Evolutionary conservation across 2,888 invertebrate species (phyloP).

Genomic region (Ametastegia equiseti): DNA sequence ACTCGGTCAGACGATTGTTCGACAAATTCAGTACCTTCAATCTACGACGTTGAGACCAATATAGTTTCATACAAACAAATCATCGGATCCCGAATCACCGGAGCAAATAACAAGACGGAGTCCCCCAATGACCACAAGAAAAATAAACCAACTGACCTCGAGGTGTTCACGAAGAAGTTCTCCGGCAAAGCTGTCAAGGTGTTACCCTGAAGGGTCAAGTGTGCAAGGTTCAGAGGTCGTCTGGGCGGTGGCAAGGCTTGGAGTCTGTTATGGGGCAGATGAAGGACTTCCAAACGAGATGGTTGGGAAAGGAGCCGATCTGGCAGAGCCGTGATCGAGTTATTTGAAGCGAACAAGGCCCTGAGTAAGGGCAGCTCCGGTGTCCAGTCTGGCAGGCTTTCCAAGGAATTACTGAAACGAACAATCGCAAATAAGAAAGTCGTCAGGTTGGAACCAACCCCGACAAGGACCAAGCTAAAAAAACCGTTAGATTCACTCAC

Average conservation of each 20-base stretch:
- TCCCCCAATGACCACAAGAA: background rate
- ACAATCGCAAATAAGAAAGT: constrained; percentile 16
- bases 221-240: constrained; percentile 82
- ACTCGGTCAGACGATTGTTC: constrained; percentile 85
- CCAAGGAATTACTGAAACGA: constrained; percentile 81
- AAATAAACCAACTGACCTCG: constrained; percentile 79
- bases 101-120: too few relatives aligned
- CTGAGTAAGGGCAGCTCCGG: constrained; percentile 85
- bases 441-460: constrained; percentile 18
- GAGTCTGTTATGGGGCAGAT: constrained; percentile 88
- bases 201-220: constrained; percentile 87
- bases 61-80: background rate
- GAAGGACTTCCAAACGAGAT: constrained; percentile 84
- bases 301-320: constrained; percentile 87
- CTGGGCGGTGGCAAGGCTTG: constrained; percentile 86
- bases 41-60: constrained; percentile 62
- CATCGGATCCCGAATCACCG: too few relatives aligned
- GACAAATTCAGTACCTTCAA: constrained; percentile 87
- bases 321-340: constrained; percentile 83
- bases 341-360: constrained; percentile 87
- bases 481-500: constrained; percentile 69
- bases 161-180: constrained; percentile 83
- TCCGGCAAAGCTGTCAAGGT: constrained; percentile 85
- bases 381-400: constrained; percentile 87
- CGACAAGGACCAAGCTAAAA: background rate